Percentiles rank a stretch among this genome's conserved stretches.
phyloP scores from a whole-genome alignment of 2,888 invertebrate species.

The Entomobrya multifasciata region DNA sequence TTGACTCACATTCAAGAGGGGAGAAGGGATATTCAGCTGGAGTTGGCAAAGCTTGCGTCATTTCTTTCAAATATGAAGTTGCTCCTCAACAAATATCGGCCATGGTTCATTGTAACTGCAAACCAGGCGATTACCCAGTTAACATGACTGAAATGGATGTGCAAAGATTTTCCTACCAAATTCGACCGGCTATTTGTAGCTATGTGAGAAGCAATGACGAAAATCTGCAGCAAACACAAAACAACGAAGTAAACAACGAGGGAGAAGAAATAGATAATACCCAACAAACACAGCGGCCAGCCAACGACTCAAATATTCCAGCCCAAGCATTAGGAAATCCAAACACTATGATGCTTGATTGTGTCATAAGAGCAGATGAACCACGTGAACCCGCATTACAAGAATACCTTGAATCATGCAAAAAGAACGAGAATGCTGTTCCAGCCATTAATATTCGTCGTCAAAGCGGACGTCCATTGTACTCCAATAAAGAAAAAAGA shows the following conservation, averaged over 20 bases:
- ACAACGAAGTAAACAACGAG: neutral
- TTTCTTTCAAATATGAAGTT: neutral
- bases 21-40: neutral
- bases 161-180: neutral
- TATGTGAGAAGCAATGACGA: neutral
- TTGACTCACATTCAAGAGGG: conserved; percentile 60
- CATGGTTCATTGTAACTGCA: too few species aligned
- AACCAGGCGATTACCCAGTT: too few species aligned
- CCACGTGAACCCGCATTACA: neutral
- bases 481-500: neutral
- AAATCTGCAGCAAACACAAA: neutral
- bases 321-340: neutral
- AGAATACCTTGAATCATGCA: neutral
- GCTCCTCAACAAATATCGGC: neutral
- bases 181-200: neutral
- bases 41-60: conserved; percentile 32
- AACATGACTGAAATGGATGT: neutral
- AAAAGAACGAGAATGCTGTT: neutral
- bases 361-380: conserved; percentile 40
- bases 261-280: too few species aligned
- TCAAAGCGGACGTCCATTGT: neutral
- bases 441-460: neutral
- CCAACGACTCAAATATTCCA: neutral
- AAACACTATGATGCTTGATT: conserved; percentile 20
- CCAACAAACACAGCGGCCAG: neutral